Conservation (phyloP, 2,797 vertebrate species). For the Tokudaia muenninki region DNA sequence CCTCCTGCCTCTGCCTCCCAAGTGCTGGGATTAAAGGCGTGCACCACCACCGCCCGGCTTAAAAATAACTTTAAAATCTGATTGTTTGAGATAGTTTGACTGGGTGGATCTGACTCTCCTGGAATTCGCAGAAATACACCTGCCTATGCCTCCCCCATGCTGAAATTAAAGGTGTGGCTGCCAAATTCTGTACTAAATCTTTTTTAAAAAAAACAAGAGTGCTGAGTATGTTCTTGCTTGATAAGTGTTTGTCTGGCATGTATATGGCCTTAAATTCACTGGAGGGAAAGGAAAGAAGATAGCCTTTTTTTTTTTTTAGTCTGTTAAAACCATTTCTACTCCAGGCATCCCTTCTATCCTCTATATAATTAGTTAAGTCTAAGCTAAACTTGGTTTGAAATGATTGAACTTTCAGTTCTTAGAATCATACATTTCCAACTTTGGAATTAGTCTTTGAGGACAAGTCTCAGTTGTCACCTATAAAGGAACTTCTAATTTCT, state of each 20-base stretch:
- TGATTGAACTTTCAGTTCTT: constrained; percentile 26
- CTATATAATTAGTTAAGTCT: neutral
- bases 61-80: neutral
- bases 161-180: neutral
- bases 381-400: neutral
- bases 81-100: neutral
- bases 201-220: neutral
- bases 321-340: neutral
- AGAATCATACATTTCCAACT: constrained; percentile 16
- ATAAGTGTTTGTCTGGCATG: neutral
- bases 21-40: too few relatives aligned
- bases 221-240: too few relatives aligned
- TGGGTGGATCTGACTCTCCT: neutral
- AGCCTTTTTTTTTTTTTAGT: neutral
- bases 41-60: too few relatives aligned
- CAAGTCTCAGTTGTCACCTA: neutral
- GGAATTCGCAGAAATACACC: neutral
- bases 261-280: neutral
- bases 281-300: neutral
- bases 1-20: too few relatives aligned
- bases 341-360: neutral
- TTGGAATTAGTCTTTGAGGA: constrained; percentile 46
- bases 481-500: constrained; percentile 51
- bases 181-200: neutral
- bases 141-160: neutral